Base-by-base conservation (phyloP, 2,888 invertebrate genomes). In the Ornithoptera priamus region DNA sequence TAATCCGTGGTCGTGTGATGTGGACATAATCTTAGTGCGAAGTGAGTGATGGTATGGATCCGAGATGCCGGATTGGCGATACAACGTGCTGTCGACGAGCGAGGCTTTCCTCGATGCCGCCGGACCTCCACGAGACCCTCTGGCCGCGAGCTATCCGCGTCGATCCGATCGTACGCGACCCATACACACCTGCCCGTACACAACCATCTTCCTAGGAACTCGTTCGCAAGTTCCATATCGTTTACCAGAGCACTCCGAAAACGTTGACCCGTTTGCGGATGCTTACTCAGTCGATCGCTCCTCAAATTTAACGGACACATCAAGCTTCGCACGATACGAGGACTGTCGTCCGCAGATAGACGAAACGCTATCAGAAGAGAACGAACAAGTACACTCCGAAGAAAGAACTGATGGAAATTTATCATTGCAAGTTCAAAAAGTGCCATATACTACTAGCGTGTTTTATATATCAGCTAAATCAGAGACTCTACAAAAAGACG, bases 41-140 rank as follows among this genome's bases (percentile, higher is more conserved):
- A 67, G 73, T 75, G 80, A 88, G 91, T 90, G 85, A 90, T 91
- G 90, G 83, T 88, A 82, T 78, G 81, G 77, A 78, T 83, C 77
- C 81, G 89, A 84, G 78, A 93, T 93, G 93, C 93, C 93, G 77
- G 93, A 93, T 83, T 93, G 93, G 93, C 90, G 93, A 77, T 92
- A 93, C 88, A 93, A 93, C 85, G 92, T 93, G 79, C 84, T 93
- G 79, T 93, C 93, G 76, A 92, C 93, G 79, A 92, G 90, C 83
- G 93, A 93, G 85, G 92, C 92, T 78, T 92, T 88, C 78, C 85
- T 90, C 75, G 86, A 88, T 75, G 85, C 83, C 72, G 87, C 86
- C 61, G 81, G 79, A 64, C 80, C 85, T 24, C 80, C 81, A 72
- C 81, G 83, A 64, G 90, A 89, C 76, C 92, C 90, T 50, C 86